A percentile compares a stretch with the other conserved stretches of the same genome.
phyloP scores from a whole-genome alignment of 2,888 invertebrate genomes.

The Mylabris sibirica region DNA sequence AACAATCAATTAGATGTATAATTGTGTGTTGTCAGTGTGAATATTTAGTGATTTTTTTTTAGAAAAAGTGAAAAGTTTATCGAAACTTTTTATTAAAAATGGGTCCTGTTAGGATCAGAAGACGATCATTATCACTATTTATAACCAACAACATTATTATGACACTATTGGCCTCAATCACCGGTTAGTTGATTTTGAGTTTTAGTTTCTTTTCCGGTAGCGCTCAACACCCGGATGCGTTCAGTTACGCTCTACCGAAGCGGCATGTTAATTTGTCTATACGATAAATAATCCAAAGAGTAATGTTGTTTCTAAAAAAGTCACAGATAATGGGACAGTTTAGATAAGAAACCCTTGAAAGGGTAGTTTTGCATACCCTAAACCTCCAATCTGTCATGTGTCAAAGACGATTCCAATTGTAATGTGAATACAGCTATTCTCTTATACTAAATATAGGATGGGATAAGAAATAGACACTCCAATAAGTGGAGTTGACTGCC shows the following conservation, averaged over 20 bases:
- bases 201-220: neutral
- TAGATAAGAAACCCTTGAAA: neutral
- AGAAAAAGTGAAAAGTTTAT: neutral
- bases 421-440: constrained; percentile 10
- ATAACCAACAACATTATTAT: neutral
- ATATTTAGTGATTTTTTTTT: neutral
- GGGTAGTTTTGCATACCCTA: neutral
- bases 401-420: constrained; percentile 12
- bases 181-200: constrained; percentile 4
- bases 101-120: constrained; percentile 5
- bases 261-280: neutral
- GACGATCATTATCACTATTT: neutral
- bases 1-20: neutral
- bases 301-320: no score
- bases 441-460: neutral
- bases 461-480: neutral
- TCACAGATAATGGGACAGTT: no score
- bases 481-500: constrained; percentile 11
- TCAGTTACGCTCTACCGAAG: neutral
- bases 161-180: neutral
- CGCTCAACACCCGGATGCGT: constrained; percentile 2
- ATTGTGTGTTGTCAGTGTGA: neutral
- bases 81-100: no score
- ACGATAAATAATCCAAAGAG: neutral
- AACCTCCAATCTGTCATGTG: constrained; percentile 13